Evolutionary conservation across 2,888 invertebrate species (phyloP).

Genomic region (Patella ulyssiponensis): DNA sequence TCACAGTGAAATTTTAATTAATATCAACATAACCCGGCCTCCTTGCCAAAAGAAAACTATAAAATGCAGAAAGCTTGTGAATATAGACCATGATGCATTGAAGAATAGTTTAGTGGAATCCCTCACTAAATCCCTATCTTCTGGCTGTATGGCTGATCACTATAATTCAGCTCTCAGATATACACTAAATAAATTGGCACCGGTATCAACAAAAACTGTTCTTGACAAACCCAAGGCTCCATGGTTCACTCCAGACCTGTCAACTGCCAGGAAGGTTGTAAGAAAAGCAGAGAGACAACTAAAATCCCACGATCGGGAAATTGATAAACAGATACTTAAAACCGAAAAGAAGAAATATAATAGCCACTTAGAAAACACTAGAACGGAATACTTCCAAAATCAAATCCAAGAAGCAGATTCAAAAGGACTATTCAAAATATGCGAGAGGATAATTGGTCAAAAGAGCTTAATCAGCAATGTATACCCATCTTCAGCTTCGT

Average conservation of each 20-base stretch:
- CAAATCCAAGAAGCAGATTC: background rate
- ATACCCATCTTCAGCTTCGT: background rate
- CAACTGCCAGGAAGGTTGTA: background rate
- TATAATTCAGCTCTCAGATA: slow-evolving; percentile 1
- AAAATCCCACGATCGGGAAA: background rate
- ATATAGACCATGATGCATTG: background rate
- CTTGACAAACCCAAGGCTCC: background rate
- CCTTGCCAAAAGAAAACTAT: background rate
- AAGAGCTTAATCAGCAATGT: background rate
- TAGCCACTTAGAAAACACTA: background rate
- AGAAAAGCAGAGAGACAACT: background rate
- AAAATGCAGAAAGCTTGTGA: background rate
- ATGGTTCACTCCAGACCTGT: slow-evolving; percentile 2
- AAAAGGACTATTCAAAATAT: background rate
- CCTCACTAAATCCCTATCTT: background rate
- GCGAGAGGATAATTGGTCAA: background rate
- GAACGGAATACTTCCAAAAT: background rate
- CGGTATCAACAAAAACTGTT: background rate
- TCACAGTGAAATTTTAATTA: background rate
- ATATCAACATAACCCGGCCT: background rate
- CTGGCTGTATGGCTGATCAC: background rate
- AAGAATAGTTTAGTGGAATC: background rate
- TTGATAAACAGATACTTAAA: background rate
- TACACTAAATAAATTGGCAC: background rate
- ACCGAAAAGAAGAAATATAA: background rate